Evolutionary conservation across 2,888 invertebrate genomes (phyloP).

Genomic region (Agapostemon virescens): DNA sequence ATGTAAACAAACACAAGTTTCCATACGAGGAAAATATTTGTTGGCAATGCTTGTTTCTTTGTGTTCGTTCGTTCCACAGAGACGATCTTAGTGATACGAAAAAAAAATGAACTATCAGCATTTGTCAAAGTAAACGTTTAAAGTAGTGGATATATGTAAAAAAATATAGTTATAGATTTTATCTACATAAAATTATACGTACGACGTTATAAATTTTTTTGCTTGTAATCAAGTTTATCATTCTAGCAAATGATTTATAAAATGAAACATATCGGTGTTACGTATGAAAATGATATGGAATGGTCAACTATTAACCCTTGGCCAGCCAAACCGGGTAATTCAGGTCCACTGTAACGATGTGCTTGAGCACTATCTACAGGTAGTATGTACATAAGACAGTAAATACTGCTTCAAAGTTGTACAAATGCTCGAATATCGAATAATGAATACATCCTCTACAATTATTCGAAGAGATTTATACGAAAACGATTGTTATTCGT

Average conservation of each 20-base stretch:
- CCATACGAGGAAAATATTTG: not conserved
- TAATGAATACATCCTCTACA: no score
- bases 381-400: no score
- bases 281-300: slow-evolving; percentile 18
- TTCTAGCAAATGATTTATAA: not conserved
- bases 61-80: not conserved
- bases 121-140: not conserved
- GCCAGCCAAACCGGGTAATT: no score
- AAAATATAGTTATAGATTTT: not conserved
- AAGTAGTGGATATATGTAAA: not conserved
- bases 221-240: no score
- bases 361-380: no score
- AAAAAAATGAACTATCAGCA: not conserved
- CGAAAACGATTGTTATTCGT: no score
- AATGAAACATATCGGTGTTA: not conserved
- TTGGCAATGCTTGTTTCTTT: not conserved
- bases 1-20: not conserved
- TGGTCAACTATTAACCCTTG: slow-evolving; percentile 24
- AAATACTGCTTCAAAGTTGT: no score
- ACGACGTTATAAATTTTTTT: not conserved
- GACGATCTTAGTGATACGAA: not conserved
- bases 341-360: no score
- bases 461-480: no score
- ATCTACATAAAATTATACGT: slow-evolving; percentile 1
- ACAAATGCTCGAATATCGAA: no score